Evolutionary conservation across 2,113 vertebrate species (phyloP), one percentile per base, ranked within the genome.

Genomic region (Carassius carassius): DNA sequence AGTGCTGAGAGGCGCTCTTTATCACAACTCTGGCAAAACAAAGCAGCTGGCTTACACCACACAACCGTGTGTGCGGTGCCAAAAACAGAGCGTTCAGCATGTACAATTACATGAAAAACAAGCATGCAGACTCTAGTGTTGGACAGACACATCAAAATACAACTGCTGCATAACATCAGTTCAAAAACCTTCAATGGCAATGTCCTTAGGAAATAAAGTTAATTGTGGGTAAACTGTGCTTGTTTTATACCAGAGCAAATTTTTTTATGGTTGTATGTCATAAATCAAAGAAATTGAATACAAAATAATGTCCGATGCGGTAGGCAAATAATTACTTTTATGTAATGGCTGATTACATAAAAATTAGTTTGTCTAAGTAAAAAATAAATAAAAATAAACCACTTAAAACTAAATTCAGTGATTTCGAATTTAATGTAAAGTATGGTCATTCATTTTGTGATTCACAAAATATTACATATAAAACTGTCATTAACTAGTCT

Each of bases 21-120:
- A 80, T 76, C 78, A 69, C 77, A 82, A 82, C n/a, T 37, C 86
- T 85, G 72, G 74, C 62, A 73, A 72, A 80, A 65, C 65, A 70
- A 70, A 86, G 41, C 58, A 65, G 32, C 62, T 73, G 69, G 60
- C 29, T 54, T 83, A 82, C 23, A 37, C 19, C 37, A 47, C 74
- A 78, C 60, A 83, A 51, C 74, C 74, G 65, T 65, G 44, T 32
- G 60, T 3, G 23, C 29, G 32, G 75, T 74, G 78, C 72, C 78
- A 72, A 77, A 72, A 81, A 58, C 78, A 62, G 47, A 75, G 47
- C 47, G 47, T 69, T 86, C 51, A 73, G 77, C 35, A 81, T 47
- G 60, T 85, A 49, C 41, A 65, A 87, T 82, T 85, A 75, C 51
- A 63, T 62, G 67, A 44, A 70, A 76, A n/a, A 62, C 67, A 67